Base-by-base conservation (phyloP, 1,140 invertebrate genomes). In the Heterodera carotae region DNA sequence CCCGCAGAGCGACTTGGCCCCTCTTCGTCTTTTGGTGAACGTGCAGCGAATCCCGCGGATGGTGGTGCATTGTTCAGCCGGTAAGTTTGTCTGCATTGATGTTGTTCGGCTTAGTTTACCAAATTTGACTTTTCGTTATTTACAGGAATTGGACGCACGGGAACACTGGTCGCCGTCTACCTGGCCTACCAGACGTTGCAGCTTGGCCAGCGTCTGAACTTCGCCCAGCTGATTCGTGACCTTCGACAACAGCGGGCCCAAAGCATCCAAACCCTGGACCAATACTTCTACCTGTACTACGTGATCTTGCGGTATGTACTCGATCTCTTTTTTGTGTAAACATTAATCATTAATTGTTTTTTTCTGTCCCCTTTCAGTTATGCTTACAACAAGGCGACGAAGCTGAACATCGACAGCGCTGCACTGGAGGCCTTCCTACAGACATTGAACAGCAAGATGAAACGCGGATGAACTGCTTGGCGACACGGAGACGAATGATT, bases 31-130 rank as follows among this genome's bases (percentile, higher is more conserved):
- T 10, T 43, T 82, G 15, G 22, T 31, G 6, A 56, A 76, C 33
- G 36, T 82, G 18, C 36, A 69, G 5, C 27, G 48, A 15, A 48
- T 36, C 34, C 31, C 53, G 6, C 76, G 76, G 27, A 36, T 64
- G 1, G 31, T 82, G 18, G 82, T 82, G n/a, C 81, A 82, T 67
- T 82, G 81, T 56, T 82, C 81, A 22, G 81, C 81, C 8, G 81
- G 80, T 79, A 15, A n/a, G n/a, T n/a, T n/a, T n/a, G n/a, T n/a
- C n/a, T n/a, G n/a, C n/a, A n/a, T n/a, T n/a, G n/a, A n/a, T 73
- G 15, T 33, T 12, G 18, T 18, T 22, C 25, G n/a, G n/a, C 68
- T 15, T 0, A 0, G 0, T 4, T 6, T 6, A 36, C 18, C 4
- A n/a, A n/a, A n/a, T n/a, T n/a, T n/a, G 27, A 8, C 15, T 62